Conservation (phyloP, 2,113 vertebrate genomes). For the Gymnobelideus leadbeateri region DNA sequence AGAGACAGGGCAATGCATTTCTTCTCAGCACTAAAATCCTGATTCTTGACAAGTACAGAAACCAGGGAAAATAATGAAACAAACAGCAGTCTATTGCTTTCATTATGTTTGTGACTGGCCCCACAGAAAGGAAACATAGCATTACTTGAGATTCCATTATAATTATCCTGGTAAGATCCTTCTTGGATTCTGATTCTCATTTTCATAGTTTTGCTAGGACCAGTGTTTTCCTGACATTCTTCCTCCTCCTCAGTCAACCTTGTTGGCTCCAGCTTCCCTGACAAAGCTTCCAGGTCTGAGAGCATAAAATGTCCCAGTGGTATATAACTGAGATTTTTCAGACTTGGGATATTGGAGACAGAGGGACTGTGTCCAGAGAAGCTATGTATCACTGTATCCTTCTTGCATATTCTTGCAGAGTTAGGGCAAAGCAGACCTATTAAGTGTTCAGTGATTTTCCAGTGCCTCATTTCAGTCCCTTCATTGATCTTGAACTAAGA, state of each 20-base stretch:
- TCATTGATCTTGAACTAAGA: background rate
- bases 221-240: background rate
- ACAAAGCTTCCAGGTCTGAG: background rate
- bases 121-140: too few relatives aligned
- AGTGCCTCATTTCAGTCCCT: background rate
- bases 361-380: too few relatives aligned
- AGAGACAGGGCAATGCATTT: background rate
- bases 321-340: background rate
- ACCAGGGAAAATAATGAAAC: background rate
- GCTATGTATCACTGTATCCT: too few relatives aligned
- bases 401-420: too few relatives aligned
- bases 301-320: background rate
- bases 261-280: background rate
- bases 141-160: background rate
- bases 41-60: background rate
- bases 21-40: too few relatives aligned
- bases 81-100: background rate
- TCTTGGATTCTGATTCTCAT: background rate
- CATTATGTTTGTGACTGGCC: background rate
- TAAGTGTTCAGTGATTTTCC: background rate
- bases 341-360: background rate
- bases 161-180: background rate
- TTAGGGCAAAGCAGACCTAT: background rate
- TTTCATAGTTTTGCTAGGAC: background rate
- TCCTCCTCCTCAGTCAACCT: background rate